phyloP scores from a whole-genome alignment of 2,113 vertebrate genomes.

The Vulpes ferrilata region DNA sequence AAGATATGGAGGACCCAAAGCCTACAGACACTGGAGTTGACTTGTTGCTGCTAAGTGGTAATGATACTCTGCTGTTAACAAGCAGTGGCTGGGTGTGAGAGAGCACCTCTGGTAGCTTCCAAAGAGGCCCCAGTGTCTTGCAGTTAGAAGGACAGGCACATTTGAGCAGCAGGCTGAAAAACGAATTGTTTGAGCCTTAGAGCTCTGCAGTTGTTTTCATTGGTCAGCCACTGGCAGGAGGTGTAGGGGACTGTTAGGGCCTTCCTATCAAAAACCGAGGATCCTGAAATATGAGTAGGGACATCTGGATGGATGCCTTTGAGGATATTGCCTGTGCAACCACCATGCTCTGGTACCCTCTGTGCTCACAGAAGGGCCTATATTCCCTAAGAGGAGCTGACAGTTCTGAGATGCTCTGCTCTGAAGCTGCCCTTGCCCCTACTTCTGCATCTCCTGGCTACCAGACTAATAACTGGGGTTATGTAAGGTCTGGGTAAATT shows the following conservation, averaged over 20 bases:
- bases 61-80: not conserved
- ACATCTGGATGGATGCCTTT: not conserved
- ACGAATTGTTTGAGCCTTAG: not conserved
- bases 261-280: not conserved
- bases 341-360: not conserved
- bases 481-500: not conserved
- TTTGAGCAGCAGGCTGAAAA: not conserved
- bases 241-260: not conserved
- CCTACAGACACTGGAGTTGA: not conserved
- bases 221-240: not conserved
- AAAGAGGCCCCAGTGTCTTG: not conserved
- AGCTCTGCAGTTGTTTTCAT: not conserved
- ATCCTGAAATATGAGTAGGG: not conserved
- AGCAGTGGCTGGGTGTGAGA: not conserved
- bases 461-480: not conserved
- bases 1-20: not conserved
- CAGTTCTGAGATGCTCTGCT: not conserved
- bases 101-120: not conserved
- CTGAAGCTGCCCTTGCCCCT: not conserved
- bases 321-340: not conserved
- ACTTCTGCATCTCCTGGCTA: not conserved
- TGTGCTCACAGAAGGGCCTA: not conserved
- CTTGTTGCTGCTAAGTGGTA: too few relatives aligned
- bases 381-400: not conserved
- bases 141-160: not conserved